These are phyloP conservation scores for Sclerodermus sp. DNA, from an alignment of 2,888 invertebrate species.

Conservation along the genomic window DNA sequence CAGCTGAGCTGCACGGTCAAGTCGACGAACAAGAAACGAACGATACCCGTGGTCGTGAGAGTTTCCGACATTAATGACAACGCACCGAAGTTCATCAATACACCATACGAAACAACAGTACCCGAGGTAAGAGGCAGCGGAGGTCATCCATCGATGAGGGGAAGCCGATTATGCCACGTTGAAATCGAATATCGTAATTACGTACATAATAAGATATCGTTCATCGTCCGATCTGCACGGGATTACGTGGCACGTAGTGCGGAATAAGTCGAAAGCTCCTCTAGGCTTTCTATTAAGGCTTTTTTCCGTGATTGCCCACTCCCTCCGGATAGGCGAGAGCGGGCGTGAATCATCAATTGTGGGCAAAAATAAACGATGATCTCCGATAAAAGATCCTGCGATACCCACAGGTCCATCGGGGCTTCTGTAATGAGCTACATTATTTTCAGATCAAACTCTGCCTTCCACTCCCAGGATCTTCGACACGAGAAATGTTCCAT, in stretches of 20 bases:
- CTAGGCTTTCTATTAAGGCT: slow-evolving; percentile 17
- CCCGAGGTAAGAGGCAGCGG: slow-evolving; percentile 72
- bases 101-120: slow-evolving; percentile 81
- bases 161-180: background rate
- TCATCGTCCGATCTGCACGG: background rate
- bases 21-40: slow-evolving; percentile 77
- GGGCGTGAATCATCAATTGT: too few species aligned
- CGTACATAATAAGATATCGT: background rate
- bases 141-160: too few species aligned
- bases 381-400: too few species aligned
- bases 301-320: background rate
- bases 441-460: too few species aligned
- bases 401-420: too few species aligned
- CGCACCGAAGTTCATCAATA: slow-evolving; percentile 79
- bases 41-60: slow-evolving; percentile 85
- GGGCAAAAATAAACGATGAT: too few species aligned
- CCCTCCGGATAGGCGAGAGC: too few species aligned
- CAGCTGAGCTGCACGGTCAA: slow-evolving; percentile 83
- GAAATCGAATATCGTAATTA: slow-evolving; percentile 3
- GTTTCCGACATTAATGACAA: slow-evolving; percentile 91
- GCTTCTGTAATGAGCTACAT: too few species aligned
- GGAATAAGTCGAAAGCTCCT: slow-evolving; percentile 1
- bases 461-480: too few species aligned
- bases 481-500: too few species aligned
- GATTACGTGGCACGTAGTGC: too few species aligned